Base-by-base conservation (phyloP, 2,797 vertebrate genomes). In the Lutjanus campechanus region DNA sequence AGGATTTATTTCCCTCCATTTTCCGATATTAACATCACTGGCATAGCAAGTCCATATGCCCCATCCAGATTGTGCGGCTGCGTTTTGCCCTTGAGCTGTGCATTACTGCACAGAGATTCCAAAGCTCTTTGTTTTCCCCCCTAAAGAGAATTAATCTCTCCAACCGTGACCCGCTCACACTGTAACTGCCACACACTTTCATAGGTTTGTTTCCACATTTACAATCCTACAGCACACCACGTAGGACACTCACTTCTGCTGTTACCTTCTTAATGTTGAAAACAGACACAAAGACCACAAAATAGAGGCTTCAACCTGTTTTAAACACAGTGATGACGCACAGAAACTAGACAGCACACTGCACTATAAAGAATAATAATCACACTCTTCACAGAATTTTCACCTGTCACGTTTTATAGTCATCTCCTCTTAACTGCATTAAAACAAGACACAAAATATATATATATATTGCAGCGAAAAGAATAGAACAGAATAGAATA, bases 11-110 rank as follows among this genome's bases (percentile, higher is more conserved):
- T 46, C 71, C 61, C 64, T 25, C 20, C 68, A 53, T 50, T 72
- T 66, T 61, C 22, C 25, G 17, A 82, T 75, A 92, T 92, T 79
- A 92, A 89, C 89, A 83, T 89, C 88, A 66, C 67, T 69, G 61
- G 68, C 73, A 84, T 82, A 76, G 56, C 49, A 62, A 81, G 50
- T 53, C 61, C 69, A 70, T 16, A 43, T 46, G 69, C 50, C 15
- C 17, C 40, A 49, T 73, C 56, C 73, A 54, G 8, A 20, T 5
- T 22, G 49, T 2, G 19, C 41, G 54, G 16, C 73, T 53, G 68
- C n/a, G 29, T 65, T 59, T 60, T 84, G 84, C 82, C 84, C 84
- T 87, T 88, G 63, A 86, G 79, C 61, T 54, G 47, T 55, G 69
- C 73, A 41, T 84, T 69, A 62, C 56, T 58, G 41, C 62, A 50